These are phyloP conservation scores for Lophius piscatorius DNA, from an alignment of 2,113 vertebrate species.

Conservation along the genomic window DNA sequence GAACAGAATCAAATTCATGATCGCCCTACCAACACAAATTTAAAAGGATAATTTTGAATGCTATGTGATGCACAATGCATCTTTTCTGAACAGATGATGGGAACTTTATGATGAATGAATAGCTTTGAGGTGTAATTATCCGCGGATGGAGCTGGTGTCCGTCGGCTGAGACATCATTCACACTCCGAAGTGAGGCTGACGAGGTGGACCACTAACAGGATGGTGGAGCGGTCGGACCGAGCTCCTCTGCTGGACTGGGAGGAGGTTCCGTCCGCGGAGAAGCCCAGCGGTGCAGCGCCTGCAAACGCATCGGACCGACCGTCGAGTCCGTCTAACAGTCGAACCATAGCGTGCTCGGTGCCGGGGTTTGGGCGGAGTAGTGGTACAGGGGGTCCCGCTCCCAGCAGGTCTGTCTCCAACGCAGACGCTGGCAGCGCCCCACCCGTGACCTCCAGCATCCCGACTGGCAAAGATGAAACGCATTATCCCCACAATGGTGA, in stretches of 20 bases:
- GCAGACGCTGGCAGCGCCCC: constrained; percentile 62
- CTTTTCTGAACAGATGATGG: constrained; percentile 1
- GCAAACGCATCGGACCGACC: constrained; percentile 48
- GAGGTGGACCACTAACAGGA: constrained; percentile 65
- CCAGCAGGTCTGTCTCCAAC: constrained; percentile 48
- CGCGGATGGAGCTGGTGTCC: constrained; percentile 58
- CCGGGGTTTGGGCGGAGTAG: constrained; percentile 76
- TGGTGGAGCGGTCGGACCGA: constrained; percentile 86
- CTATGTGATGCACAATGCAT: constrained; percentile 32
- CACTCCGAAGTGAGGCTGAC: constrained; percentile 55
- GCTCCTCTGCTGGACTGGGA: constrained; percentile 90
- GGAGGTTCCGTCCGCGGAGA: constrained; percentile 83
- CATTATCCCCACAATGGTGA: constrained; percentile 35
- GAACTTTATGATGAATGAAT: constrained; percentile 35
- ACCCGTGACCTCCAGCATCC: constrained; percentile 55
- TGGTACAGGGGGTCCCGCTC: constrained; percentile 65
- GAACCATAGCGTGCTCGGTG: constrained; percentile 55
- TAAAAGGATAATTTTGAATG: constrained; percentile 12
- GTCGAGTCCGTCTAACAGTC: constrained; percentile 63
- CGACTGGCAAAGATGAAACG: constrained; percentile 46
- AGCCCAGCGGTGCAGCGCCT: constrained; percentile 38
- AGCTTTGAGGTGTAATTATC: constrained; percentile 32
- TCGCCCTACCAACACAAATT: constrained; percentile 38
- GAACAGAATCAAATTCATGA: constrained; percentile 65
- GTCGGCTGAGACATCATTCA: constrained; percentile 61